A percentile compares a stretch with the other conserved stretches of the same genome.
Evolutionary conservation across 1,140 invertebrate genomes (phyloP).

Genomic region (Psilanteris sp.): DNA sequence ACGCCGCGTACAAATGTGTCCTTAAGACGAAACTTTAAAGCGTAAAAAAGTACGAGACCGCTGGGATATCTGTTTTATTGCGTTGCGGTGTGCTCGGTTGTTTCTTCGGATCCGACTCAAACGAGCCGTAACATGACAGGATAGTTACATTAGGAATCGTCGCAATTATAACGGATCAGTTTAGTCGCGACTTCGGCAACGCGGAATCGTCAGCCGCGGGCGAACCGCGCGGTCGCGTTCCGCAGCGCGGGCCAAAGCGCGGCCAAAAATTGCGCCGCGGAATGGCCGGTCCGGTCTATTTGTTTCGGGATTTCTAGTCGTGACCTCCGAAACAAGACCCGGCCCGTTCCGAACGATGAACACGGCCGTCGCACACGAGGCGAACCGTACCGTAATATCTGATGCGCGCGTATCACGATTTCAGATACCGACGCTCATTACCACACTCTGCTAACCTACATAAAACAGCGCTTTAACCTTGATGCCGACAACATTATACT

Average conservation of each 20-base stretch:
- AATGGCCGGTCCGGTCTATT: slow-evolving; percentile 29
- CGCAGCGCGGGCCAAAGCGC: no score
- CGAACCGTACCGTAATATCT: slow-evolving; percentile 67
- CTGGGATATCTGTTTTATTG: slow-evolving; percentile 32
- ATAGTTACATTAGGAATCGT: slow-evolving; percentile 61
- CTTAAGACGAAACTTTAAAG: no score
- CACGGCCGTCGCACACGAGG: slow-evolving; percentile 73
- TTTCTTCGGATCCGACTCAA: slow-evolving; percentile 61
- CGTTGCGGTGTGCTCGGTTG: slow-evolving; percentile 30
- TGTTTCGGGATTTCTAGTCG: slow-evolving; percentile 37
- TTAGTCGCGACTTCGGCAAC: not conserved
- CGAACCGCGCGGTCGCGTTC: no score
- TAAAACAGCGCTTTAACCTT: slow-evolving; percentile 62
- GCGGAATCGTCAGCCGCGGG: no score
- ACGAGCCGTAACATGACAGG: slow-evolving; percentile 65
- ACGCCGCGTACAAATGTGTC: no score
- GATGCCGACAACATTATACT: slow-evolving; percentile 30
- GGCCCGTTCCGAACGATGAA: slow-evolving; percentile 71
- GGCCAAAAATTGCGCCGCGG: no score
- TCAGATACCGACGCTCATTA: slow-evolving; percentile 58
- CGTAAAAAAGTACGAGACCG: no score
- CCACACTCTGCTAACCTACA: slow-evolving; percentile 68
- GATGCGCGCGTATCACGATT: slow-evolving; percentile 62
- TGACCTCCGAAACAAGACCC: slow-evolving; percentile 65
- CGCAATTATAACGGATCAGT: slow-evolving; percentile 43